Evolutionary conservation across 2,888 invertebrate genomes (phyloP), one percentile per base, ranked within the genome.

Genomic region (Pteria penguin): DNA sequence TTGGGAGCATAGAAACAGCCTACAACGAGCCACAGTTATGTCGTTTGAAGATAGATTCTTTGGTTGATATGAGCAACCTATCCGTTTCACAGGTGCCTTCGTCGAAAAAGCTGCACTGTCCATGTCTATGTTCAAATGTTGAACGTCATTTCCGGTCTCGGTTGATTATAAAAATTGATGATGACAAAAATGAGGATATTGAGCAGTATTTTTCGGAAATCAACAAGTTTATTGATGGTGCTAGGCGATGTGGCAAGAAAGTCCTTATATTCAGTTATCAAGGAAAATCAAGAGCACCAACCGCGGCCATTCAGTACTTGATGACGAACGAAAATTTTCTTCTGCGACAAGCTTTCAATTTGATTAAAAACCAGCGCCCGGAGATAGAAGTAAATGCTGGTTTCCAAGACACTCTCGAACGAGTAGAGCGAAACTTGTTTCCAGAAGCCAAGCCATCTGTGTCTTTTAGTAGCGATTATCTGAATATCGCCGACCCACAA

Each of bases 141-240:
- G 82, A 76, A 8, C 81, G 80, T 36, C 90, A 90, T 77, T 85
- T 88, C 55, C 75, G 89, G 22, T 89, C 90, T 0, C 95, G 96
- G 87, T 93, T 96, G 8, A 87, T 85, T 78, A 94, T 95, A 93
- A 82, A 94, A 93, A 94, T 95, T 93, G 88, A 95, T 94, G 90
- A 93, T 92, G 79, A 94, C 93, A 86, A 95, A 91, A 76, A 93
- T 79, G 82, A 90, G 79, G 88, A 91, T 84, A 79, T 89, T 76
- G 81, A 88, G 73, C 82, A 87, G 57, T 87, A 90, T 83, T 87
- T 89, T 81, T 72, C 82, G 36, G 84, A 91, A 69, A 88, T 90
- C 2, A 90, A 90, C 78, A 84, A 83, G 54, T 90, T 90, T 67
- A 87, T 90, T 61, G 87, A 89, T 75, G 89, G 89, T 18, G 88